Evolutionary conservation across 2,113 vertebrate genomes (phyloP), one percentile per base, ranked within the genome.

Genomic region (Heterotilapia buettikoferi): DNA sequence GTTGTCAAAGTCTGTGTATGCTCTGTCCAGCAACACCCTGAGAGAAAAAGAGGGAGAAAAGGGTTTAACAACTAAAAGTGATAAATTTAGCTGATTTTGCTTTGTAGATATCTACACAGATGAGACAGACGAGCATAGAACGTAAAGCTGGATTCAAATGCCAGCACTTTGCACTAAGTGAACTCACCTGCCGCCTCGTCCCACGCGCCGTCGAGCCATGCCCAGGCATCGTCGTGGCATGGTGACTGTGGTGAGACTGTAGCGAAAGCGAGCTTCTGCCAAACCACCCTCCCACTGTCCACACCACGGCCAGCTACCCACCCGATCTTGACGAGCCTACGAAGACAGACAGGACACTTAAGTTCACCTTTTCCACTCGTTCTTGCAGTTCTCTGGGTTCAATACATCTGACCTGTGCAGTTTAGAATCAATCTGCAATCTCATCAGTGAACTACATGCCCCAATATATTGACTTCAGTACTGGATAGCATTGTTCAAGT

Each of bases 221-320:
- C 98, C 99, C 84, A 99, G 94, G 91, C 98, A 99, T 85, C 96
- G 97, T 52, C 96, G 97, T 73, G 99, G 99, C 84, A 98, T 95
- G 10, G 97, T 98, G 90, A 99, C 97, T 59, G 98, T 98, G 81
- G 98, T 98, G 94, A 99, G 97, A 96, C 98, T 98, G 96, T 98
- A 99, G 96, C 98, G 97, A 80, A 98, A 99, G 68, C 97, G 98
- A 33, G 97, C 96, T 63, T 98, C 97, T 87, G 97, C 97, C 91
- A 97, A 89, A 40, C 97, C 97, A 90, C 97, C 97, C 7, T 98
- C 97, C 78, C 96, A 94, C 89, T 97, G 97, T 87, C 96, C 97
- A 88, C 94, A 97, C 98, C 99, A 99, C 0, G 98, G 98, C 99
- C 98, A 99, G 92, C 96, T 97, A 36, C 97, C 97, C 95, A 97